These are phyloP conservation scores for Aricia artaxerxes DNA, from an alignment of 2,888 invertebrate genomes.

Conservation along the genomic window DNA sequence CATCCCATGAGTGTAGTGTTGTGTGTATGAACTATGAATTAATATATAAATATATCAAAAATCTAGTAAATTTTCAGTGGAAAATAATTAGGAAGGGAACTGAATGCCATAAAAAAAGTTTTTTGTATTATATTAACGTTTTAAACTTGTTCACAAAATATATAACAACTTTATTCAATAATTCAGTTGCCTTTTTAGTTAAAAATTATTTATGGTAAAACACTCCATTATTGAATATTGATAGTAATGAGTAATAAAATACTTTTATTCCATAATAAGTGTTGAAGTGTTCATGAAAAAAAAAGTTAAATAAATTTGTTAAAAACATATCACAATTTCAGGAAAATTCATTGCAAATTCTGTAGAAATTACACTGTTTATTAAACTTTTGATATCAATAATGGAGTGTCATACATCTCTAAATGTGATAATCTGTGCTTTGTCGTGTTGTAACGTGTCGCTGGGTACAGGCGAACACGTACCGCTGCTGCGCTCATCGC, in stretches of 20 bases:
- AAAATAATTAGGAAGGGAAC: neutral
- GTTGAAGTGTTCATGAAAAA: too few species aligned
- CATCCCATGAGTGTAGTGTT: slow-evolving; percentile 23
- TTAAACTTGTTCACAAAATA: neutral
- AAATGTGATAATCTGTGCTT: slow-evolving; percentile 36
- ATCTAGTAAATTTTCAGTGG: neutral
- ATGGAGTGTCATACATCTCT: neutral
- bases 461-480: slow-evolving; percentile 67
- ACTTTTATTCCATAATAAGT: too few species aligned
- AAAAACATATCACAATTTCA: too few species aligned
- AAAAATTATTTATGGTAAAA: neutral
- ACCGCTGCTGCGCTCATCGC: slow-evolving; percentile 66
- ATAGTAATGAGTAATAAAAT: too few species aligned
- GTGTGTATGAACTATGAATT: neutral
- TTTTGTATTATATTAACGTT: neutral
- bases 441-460: slow-evolving; percentile 41
- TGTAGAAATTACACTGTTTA: neutral
- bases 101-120: neutral
- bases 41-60: neutral
- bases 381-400: neutral
- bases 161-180: neutral
- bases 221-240: neutral
- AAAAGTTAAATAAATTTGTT: too few species aligned
- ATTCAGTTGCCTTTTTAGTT: neutral
- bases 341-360: too few species aligned